Evolutionary conservation across 1,140 invertebrate species (phyloP), one percentile per base, ranked within the genome.

Genomic region (Ceratina calcarata): DNA sequence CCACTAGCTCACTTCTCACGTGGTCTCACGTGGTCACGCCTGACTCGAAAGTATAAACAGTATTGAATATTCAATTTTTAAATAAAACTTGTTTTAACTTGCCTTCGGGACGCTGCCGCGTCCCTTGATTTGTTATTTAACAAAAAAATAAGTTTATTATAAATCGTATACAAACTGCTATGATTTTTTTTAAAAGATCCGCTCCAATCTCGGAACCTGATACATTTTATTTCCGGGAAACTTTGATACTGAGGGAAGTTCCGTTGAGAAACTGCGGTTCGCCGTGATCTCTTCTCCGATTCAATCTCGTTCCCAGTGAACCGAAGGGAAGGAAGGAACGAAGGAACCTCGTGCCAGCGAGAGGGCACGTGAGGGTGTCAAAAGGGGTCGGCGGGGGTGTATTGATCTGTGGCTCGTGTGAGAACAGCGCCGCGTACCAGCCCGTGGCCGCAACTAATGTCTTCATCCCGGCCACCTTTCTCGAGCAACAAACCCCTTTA

Each of bases 401-500:
- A 91, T 91, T 90, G 90, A 91, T 91, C 90, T 87, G 84, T 55
- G 78, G 78, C 70, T 92, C 88, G 91, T 91, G 91, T 91, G 91
- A 87, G 85, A 58, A 85, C 89, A 91, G 90, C 92, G 91, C 90
- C 90, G 62, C 86, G 83, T 79, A 84, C 69, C 86, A 85, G 88
- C 68, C 83, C 83, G 58, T 75, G 79, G 77, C 78, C 82, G 57
- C 81, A 90, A 90, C 88, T 90, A 91, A 92, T 91, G 90, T 92
- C 91, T 92, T 90, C 89, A 92, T 93, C 88, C 84, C 78, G 78
- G 78, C 84, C 82, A 82, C 84, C 84, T 86, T 85, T 81, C 82
- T 0, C 37, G 6, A 45, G 3, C 37, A 45, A 10, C 37, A 81
- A 72, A 72, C 83, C 74, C 66, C 66, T 51, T 68, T 60, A n/a